Base-by-base conservation (phyloP, 2,113 vertebrate species). In the Xenopus laevis region DNA sequence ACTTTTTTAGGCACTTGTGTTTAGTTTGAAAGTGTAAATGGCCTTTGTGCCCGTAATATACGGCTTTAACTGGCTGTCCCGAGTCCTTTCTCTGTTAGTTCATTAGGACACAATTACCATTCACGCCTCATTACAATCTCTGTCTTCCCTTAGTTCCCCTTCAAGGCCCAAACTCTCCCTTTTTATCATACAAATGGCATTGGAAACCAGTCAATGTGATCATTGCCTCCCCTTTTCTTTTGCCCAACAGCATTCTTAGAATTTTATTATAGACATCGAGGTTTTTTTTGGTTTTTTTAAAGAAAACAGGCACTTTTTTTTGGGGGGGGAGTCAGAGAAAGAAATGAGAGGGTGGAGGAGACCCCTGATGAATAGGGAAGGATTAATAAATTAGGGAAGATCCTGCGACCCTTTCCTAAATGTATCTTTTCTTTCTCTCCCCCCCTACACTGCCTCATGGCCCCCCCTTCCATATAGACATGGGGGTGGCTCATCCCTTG, bases 1-100 rank as follows among this genome's bases (percentile, higher is more conserved):
- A 88, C 91, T n/a, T 83, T 88, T 90, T 94, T 93, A 94, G 92
- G 92, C 92, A 89, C 92, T 95, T 93, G 93, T 94, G 94, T 96
- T 97, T 95, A 95, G 95, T 95, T 96, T 95, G 92, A 97, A 95
- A 96, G 94, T 96, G 94, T 97, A 96, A 95, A 96, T 95, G 1
- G 93, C 95, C 86, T 96, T 97, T 96, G 95, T 98, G 83, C 89
- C 84, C 81, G 86, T 96, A 98, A 97, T 97, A 96, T 97, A 98
- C 95, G 93, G 95, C 94, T 92, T 95, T 94, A 94, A 91, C 92
- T 90, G 93, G 91, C 92, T 94, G 93, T 92, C 92, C 92, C 93
- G 91, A 93, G 95, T 40, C 91, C 94, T 96, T 96, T 96, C 95
- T 95, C 94, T 93, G 93, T 94, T 95, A 94, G 93, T 98, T 98